Base-by-base conservation (phyloP, 2,113 vertebrate genomes). In the Gracilinanus agilis region DNA sequence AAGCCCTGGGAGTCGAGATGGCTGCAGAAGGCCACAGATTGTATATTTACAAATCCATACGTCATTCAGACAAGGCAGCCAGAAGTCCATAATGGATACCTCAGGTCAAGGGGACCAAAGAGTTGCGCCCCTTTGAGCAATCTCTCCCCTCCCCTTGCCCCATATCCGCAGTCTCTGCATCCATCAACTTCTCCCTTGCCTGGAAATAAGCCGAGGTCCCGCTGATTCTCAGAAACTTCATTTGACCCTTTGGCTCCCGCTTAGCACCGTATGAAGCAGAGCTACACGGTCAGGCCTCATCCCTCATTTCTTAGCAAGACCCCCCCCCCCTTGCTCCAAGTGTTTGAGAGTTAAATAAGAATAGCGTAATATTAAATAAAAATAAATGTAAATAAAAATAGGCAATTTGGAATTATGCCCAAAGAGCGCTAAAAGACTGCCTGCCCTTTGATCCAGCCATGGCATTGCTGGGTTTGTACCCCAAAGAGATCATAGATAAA, bases 71-170 rank as follows among this genome's bases (percentile, higher is more conserved):
- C 29, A 75, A 13, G 0, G 3, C 29, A 13, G 13, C 16, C 5
- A 7, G 5, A 75, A 3, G 34, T 7, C 7, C 67, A 40, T 16
- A 9, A 13, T 29, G 3, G 3, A 61, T 7, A 8, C 29, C 91
- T 56, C 90, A 92, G 96, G 90, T 83, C 92, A 34, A 11, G 49
- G 90, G 49, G 34, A 67, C 67, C 93, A 54, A 8, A 92, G 89
- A 55, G 11, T 92, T 13, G 16, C 5, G 25, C 10, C 29, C 61
- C 27, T 34, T 3, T 13, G 29, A 29, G 27, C 19, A 29, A 6
- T 16, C 6, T 13, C n/a, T 75, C 34, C 5, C 16, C 67, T 75
- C 34, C 13, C 27, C 29, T 16, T 13, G 3, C 13, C 29, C 34
- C 61, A n/a, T 7, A 11, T 75, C 6, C 5, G 13, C 13, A n/a